A percentile compares a stretch with the other conserved stretches of the same genome.
Evolutionary conservation across 2,113 vertebrate genomes (phyloP).

Genomic region (Peromyscus californicus): DNA sequence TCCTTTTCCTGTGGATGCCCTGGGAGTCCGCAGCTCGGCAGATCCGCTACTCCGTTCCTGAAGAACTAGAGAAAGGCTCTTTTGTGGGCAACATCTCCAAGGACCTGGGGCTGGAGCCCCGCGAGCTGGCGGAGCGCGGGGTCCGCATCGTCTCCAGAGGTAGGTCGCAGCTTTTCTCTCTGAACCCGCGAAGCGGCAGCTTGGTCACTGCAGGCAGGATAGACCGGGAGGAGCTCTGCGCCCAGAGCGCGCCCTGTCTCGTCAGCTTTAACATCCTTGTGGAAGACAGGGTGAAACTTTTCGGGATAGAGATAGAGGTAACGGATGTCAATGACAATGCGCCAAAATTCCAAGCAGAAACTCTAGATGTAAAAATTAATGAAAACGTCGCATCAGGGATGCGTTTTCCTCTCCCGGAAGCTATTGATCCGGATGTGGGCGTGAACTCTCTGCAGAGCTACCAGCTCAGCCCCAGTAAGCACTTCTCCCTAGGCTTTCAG

Average conservation of each 20-base stretch:
- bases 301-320: slow-evolving; percentile 85
- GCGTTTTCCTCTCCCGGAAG: slow-evolving; percentile 85
- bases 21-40: slow-evolving; percentile 66
- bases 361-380: slow-evolving; percentile 85
- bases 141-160: slow-evolving; percentile 86
- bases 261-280: slow-evolving; percentile 88
- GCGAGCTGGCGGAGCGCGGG: slow-evolving; percentile 82
- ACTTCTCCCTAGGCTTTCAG: slow-evolving; percentile 82
- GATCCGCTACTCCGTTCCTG: slow-evolving; percentile 87
- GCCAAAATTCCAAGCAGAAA: slow-evolving; percentile 83
- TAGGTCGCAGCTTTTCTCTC: slow-evolving; percentile 84
- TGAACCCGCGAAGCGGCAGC: slow-evolving; percentile 84
- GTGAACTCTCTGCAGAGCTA: slow-evolving; percentile 87
- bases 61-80: slow-evolving; percentile 88
- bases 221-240: slow-evolving; percentile 89
- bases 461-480: slow-evolving; percentile 83
- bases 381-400: slow-evolving; percentile 83
- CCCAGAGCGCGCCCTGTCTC: slow-evolving; percentile 83
- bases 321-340: slow-evolving; percentile 89
- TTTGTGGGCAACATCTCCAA: slow-evolving; percentile 88
- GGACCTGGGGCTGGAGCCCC: slow-evolving; percentile 86
- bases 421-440: slow-evolving; percentile 87
- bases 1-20: slow-evolving; percentile 59
- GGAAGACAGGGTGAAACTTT: slow-evolving; percentile 86
- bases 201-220: slow-evolving; percentile 85